phyloP scores from a whole-genome alignment of 2,888 invertebrate genomes.

The Zootermopsis nevadensis region DNA sequence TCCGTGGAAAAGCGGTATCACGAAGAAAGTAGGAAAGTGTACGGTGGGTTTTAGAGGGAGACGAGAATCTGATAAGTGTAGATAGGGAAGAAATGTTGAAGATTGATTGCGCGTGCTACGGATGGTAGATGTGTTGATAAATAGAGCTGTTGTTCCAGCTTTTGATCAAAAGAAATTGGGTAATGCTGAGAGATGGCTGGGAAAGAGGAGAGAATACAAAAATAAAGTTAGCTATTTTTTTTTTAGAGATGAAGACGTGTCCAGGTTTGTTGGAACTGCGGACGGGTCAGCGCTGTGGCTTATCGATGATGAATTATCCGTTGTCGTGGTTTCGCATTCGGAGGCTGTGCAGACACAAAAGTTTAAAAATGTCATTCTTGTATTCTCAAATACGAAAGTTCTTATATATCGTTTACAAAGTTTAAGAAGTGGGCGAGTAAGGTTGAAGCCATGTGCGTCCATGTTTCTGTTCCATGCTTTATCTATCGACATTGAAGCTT shows the following conservation, averaged over 20 bases:
- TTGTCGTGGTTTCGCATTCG: neutral
- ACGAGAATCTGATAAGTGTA: neutral
- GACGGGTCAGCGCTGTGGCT: neutral
- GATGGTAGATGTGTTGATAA: neutral
- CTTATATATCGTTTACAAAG: no score
- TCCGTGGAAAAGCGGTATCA: constrained; percentile 10
- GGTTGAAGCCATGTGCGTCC: no score
- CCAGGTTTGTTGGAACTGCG: neutral
- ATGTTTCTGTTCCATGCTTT: no score
- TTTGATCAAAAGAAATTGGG: constrained; percentile 16
- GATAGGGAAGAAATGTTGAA: neutral
- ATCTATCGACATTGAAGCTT: no score
- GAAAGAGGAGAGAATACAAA: neutral
- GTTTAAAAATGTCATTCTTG: no score
- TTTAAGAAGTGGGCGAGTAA: no score
- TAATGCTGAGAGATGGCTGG: neutral
- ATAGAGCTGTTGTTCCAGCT: constrained; percentile 16
- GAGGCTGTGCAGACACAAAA: no score
- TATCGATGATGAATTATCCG: neutral
- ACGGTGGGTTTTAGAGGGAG: neutral
- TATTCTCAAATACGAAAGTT: no score
- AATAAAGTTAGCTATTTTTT: neutral
- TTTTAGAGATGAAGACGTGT: neutral
- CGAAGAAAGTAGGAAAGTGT: neutral
- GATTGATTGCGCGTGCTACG: neutral